phyloP scores from a whole-genome alignment of 92 coral and sea anemone genomes.

The Umimayanthus kanabou region DNA sequence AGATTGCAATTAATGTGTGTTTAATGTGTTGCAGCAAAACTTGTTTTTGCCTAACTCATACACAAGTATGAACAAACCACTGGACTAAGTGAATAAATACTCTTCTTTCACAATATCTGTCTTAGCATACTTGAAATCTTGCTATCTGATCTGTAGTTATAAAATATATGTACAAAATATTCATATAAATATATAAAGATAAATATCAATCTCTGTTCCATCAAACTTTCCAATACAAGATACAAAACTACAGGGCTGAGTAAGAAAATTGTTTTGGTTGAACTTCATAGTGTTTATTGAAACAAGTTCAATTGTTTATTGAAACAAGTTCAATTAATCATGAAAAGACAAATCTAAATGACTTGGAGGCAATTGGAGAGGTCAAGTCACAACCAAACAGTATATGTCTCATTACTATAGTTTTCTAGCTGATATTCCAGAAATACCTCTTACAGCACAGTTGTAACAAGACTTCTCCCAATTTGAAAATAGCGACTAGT shows the following conservation, averaged over 20 bases:
- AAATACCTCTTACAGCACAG: not conserved
- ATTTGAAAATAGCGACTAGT: not conserved
- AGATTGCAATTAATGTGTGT: slow-evolving; percentile 9
- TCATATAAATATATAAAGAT: slow-evolving; percentile 94
- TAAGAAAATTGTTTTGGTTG: not conserved
- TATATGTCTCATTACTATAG: no score
- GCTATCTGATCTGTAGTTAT: slow-evolving; percentile 68
- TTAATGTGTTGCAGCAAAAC: slow-evolving; percentile 44
- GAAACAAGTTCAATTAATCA: slow-evolving; percentile 2
- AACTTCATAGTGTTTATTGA: slow-evolving; percentile 5
- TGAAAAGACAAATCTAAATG: not conserved
- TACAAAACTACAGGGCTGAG: slow-evolving; percentile 46
- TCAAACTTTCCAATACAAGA: slow-evolving; percentile 56
- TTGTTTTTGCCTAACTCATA: slow-evolving; percentile 36
- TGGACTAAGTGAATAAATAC: slow-evolving; percentile 48
- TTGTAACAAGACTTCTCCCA: not conserved
- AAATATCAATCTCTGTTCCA: slow-evolving; percentile 62
- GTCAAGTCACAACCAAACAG: not conserved
- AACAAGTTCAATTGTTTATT: slow-evolving; percentile 25
- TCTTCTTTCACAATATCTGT: slow-evolving; percentile 45
- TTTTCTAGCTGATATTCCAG: not conserved
- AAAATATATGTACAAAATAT: slow-evolving; percentile 95
- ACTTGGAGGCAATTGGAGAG: no score
- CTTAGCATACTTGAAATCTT: slow-evolving; percentile 47
- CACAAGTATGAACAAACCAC: slow-evolving; percentile 53